Conservation (phyloP, 2,888 invertebrate genomes). For the Criorhina ranunculi region DNA sequence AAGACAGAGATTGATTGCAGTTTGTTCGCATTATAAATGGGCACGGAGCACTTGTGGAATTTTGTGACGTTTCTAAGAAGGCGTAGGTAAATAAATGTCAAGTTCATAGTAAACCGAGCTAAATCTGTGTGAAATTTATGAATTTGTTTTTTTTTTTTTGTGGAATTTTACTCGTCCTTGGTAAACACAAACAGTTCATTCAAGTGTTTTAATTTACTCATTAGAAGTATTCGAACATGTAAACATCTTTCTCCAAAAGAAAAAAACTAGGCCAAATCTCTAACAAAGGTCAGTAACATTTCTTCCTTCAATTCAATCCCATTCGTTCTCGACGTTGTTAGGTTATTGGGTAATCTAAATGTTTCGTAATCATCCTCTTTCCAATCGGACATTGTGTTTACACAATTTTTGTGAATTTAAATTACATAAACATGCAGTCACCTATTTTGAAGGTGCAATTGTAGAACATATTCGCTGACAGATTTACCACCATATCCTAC, state of each 20-base stretch:
- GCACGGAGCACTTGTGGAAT: constrained; percentile 18
- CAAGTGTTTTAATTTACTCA: constrained; percentile 1
- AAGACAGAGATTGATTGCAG: constrained; percentile 54
- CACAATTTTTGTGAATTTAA: constrained; percentile 37
- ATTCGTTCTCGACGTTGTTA: background rate
- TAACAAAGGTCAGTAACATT: constrained; percentile 60
- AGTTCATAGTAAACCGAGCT: constrained; percentile 19
- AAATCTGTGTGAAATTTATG: too few species aligned
- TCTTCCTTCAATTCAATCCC: constrained; percentile 25
- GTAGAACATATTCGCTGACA: constrained; percentile 70
- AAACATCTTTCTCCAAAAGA: constrained; percentile 11
- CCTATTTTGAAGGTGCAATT: constrained; percentile 65
- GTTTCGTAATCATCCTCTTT: constrained; percentile 47
- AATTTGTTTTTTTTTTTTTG: too few species aligned
- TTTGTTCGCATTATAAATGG: constrained; percentile 27
- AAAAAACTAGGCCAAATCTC: constrained; percentile 52
- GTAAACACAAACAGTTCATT: constrained; percentile 1
- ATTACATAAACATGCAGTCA: constrained; percentile 68
- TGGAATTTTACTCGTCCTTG: constrained; percentile 18
- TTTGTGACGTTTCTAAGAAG: background rate
- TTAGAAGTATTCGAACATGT: constrained; percentile 6
- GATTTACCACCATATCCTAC: constrained; percentile 59
- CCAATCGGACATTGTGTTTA: constrained; percentile 38
- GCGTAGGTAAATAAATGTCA: constrained; percentile 50
- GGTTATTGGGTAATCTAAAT: constrained; percentile 38